A percentile compares a stretch with the other conserved stretches of the same genome.
Evolutionary conservation across 2,888 invertebrate species (phyloP).

Genomic region (Omphaloscelis lunosa): DNA sequence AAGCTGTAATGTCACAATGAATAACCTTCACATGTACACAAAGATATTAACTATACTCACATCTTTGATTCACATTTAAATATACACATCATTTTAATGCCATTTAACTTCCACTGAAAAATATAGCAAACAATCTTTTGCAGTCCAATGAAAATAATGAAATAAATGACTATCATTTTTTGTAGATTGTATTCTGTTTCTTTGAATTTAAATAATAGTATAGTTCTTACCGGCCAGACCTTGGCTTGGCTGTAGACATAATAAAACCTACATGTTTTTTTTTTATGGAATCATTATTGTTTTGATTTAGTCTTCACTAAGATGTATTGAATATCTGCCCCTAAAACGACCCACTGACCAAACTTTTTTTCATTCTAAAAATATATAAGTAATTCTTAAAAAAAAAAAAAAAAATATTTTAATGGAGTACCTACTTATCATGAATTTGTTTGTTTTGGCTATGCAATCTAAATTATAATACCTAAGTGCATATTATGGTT

Average conservation of each 20-base stretch:
- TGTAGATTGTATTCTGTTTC: constrained; percentile 10
- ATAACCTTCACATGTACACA: not conserved
- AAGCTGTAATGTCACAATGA: not conserved
- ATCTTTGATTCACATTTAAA: not conserved
- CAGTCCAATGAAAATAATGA: not conserved
- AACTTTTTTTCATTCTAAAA: no score
- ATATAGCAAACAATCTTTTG: not conserved
- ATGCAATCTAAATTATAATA: not conserved
- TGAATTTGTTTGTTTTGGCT: not conserved
- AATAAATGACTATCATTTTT: constrained; percentile 9
- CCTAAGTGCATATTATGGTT: not conserved
- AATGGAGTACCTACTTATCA: no score
- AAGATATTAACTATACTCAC: not conserved
- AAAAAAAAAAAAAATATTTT: no score
- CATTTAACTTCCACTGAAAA: not conserved
- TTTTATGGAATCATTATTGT: not conserved
- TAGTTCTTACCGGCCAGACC: constrained; percentile 5
- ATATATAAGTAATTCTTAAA: no score
- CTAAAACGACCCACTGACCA: no score
- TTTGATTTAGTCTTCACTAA: not conserved
- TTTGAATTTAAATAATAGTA: not conserved
- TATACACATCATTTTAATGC: not conserved
- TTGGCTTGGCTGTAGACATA: not conserved
- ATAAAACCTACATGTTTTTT: constrained; percentile 17
- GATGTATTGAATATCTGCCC: not conserved